Percentiles rank a stretch among this genome's conserved stretches.
phyloP scores from a whole-genome alignment of 2,888 invertebrate species.

The Tribolium freemani region DNA sequence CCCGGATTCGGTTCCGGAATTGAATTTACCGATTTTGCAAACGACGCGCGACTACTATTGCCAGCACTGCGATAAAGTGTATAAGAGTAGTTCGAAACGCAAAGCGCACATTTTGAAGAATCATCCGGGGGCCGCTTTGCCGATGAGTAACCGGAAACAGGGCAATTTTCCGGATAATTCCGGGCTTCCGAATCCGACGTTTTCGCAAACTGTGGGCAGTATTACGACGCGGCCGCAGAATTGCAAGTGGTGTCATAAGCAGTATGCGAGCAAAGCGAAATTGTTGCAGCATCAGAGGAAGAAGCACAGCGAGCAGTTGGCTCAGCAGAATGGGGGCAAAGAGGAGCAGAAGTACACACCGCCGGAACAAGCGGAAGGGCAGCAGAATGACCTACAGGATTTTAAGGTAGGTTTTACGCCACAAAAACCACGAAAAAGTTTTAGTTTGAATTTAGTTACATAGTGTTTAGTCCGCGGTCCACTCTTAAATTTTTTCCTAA shows the following conservation, averaged over 20 bases:
- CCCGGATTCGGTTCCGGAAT: slow-evolving; percentile 78
- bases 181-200: slow-evolving; percentile 74
- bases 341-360: slow-evolving; percentile 18
- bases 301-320: slow-evolving; percentile 71
- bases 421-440: background rate
- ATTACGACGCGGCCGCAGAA: slow-evolving; percentile 79
- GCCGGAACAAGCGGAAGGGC: background rate
- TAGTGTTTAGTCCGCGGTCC: background rate
- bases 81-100: slow-evolving; percentile 87
- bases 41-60: slow-evolving; percentile 87
- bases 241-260: slow-evolving; percentile 87
- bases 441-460: too few species aligned
- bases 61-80: slow-evolving; percentile 85
- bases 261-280: slow-evolving; percentile 86
- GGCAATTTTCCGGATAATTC: slow-evolving; percentile 59
- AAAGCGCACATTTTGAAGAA: slow-evolving; percentile 86
- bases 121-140: slow-evolving; percentile 83
- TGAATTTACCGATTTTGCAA: slow-evolving; percentile 83
- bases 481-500: too few species aligned
- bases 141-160: slow-evolving; percentile 68
- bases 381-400: background rate
- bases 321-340: slow-evolving; percentile 12
- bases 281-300: slow-evolving; percentile 79
- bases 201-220: slow-evolving; percentile 80
- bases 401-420: slow-evolving; percentile 12